phyloP scores from a whole-genome alignment of 2,888 invertebrate species.

The Mylabris sibirica region DNA sequence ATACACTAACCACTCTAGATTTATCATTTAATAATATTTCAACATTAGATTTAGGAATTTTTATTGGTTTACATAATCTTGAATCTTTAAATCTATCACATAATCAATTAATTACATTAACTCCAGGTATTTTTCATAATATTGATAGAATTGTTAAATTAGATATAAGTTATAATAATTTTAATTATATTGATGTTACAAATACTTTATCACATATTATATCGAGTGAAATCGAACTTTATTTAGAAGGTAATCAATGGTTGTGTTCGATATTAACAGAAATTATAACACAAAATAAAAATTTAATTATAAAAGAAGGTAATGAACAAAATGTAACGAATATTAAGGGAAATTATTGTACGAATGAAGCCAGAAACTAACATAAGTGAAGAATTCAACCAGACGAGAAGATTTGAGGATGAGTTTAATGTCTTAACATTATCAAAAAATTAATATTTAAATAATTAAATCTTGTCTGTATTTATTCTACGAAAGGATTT shows the following conservation, averaged over 20 bases:
- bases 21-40: background rate
- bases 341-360: background rate
- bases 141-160: conserved; percentile 7
- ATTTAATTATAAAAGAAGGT: conserved; percentile 7
- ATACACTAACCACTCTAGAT: background rate
- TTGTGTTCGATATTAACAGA: background rate
- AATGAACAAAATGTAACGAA: background rate
- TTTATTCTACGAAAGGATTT: too few species aligned
- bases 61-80: conserved; percentile 9
- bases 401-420: too few species aligned
- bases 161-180: conserved; percentile 20
- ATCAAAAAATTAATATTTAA: too few species aligned
- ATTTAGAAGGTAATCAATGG: conserved; percentile 6
- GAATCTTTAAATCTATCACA: background rate
- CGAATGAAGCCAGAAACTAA: background rate
- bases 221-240: background rate
- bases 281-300: background rate
- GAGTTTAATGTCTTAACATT: too few species aligned
- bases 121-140: conserved; percentile 12
- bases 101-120: conserved; percentile 6
- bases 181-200: background rate
- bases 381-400: background rate
- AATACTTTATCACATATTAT: conserved; percentile 10
- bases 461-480: too few species aligned
- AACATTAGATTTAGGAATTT: conserved; percentile 1